Evolutionary conservation across 2,888 invertebrate species (phyloP).

Genomic region (Alsophila aescularia): DNA sequence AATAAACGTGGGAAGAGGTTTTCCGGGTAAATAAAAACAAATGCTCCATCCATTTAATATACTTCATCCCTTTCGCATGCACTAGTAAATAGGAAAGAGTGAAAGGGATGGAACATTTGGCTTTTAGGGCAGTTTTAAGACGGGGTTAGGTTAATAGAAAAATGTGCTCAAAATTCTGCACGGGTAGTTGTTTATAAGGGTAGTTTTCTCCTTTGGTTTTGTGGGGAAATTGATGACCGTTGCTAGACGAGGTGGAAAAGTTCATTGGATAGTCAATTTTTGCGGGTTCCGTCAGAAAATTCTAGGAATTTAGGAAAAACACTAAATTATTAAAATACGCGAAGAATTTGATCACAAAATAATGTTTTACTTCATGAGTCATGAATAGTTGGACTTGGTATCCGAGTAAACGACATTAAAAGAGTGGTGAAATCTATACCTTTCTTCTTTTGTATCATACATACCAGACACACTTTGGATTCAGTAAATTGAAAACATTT

Average conservation of each 20-base stretch:
- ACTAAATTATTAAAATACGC: background rate
- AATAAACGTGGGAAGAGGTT: constrained; percentile 34
- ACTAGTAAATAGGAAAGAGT: background rate
- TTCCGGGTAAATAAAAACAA: constrained; percentile 52
- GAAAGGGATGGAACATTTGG: constrained; percentile 11
- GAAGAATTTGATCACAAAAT: background rate
- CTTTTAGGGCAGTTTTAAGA: constrained; percentile 21
- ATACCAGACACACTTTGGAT: no score
- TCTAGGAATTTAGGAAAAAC: background rate
- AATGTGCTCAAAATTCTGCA: constrained; percentile 24
- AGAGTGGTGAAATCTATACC: no score
- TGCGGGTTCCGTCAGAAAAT: background rate
- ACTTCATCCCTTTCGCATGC: constrained; percentile 26
- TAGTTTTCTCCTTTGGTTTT: constrained; percentile 9
- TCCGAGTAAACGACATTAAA: no score
- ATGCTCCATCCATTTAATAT: constrained; percentile 44
- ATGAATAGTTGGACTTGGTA: no score
- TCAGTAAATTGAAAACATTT: no score
- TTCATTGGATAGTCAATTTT: background rate
- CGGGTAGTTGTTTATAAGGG: constrained; percentile 9
- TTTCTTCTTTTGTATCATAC: no score
- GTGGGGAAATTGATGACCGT: constrained; percentile 2
- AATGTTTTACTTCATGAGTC: no score
- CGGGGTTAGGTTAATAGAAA: constrained; percentile 22
- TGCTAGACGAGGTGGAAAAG: background rate